Conservation (phyloP, 2,888 invertebrate genomes). For the Stenoptilia bipunctidactyla region DNA sequence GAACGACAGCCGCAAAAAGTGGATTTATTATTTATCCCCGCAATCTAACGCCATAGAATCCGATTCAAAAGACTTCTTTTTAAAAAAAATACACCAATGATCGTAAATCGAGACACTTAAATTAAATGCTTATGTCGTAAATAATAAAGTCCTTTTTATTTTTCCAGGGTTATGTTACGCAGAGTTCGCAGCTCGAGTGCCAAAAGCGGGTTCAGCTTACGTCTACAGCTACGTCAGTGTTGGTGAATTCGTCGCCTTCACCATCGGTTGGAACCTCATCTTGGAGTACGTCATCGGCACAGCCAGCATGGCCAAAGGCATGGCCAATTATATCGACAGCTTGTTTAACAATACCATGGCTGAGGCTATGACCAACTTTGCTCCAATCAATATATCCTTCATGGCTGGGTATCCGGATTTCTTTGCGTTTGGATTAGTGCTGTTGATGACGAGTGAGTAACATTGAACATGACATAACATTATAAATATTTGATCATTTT, state of each 20-base stretch:
- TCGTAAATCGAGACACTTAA: no score
- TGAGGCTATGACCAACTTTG: conserved; percentile 71
- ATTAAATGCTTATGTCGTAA: no score
- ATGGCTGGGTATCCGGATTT: conserved; percentile 83
- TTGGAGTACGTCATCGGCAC: conserved; percentile 89
- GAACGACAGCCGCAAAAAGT: no score
- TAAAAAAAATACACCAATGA: no score
- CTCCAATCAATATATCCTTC: conserved; percentile 76
- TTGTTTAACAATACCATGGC: conserved; percentile 78
- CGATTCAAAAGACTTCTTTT: no score
- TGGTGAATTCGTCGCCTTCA: conserved; percentile 91
- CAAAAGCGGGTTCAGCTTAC: conserved; percentile 92
- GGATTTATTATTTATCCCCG: no score
- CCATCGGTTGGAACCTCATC: conserved; percentile 95
- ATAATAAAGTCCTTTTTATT: no score
- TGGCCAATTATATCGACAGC: conserved; percentile 83
- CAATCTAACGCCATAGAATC: no score
- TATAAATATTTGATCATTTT: no score
- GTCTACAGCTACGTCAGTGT: conserved; percentile 93
- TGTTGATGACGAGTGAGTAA: conserved; percentile 76
- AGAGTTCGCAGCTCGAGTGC: conserved; percentile 90
- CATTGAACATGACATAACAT: no score
- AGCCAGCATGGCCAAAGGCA: conserved; percentile 83
- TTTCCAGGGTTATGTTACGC: conserved; percentile 86
- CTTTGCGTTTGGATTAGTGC: conserved; percentile 78